Percentiles rank a stretch among this genome's conserved stretches.
Conservation (phyloP, 2,797 vertebrate genomes). For the Artibeus jamaicensis region DNA sequence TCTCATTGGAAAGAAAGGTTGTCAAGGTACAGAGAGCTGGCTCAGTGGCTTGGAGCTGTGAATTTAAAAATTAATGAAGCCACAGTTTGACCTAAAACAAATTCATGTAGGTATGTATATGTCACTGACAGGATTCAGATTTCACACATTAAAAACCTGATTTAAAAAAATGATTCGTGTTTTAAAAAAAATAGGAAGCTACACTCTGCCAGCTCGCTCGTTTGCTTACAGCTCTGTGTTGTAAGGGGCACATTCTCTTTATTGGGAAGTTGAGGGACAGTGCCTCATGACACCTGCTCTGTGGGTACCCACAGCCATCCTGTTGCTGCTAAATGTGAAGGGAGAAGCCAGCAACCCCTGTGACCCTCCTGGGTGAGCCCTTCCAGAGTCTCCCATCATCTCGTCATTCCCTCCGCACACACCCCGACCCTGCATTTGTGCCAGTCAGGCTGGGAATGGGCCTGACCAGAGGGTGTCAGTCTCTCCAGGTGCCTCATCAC, state of each 20-base stretch:
- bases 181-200: no score
- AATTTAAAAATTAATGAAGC: no score
- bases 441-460: conserved; percentile 32
- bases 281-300: neutral
- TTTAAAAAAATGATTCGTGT: no score
- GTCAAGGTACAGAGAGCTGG: no score
- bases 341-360: neutral
- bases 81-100: no score
- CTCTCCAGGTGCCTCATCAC: neutral
- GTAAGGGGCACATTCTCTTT: neutral
- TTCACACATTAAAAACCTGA: no score
- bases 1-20: no score
- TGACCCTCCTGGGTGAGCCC: no score
- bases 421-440: neutral
- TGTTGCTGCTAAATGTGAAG: neutral
- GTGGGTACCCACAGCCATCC: neutral
- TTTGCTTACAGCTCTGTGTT: neutral
- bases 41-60: no score
- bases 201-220: neutral
- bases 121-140: no score
- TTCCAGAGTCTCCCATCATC: neutral
- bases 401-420: neutral
- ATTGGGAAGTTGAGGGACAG: neutral
- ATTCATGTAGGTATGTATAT: no score
- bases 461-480: conserved; percentile 39